Percentiles rank a stretch among this genome's conserved stretches.
Evolutionary conservation across 2,113 vertebrate species (phyloP).

Genomic region (Bothrops jararaca): DNA sequence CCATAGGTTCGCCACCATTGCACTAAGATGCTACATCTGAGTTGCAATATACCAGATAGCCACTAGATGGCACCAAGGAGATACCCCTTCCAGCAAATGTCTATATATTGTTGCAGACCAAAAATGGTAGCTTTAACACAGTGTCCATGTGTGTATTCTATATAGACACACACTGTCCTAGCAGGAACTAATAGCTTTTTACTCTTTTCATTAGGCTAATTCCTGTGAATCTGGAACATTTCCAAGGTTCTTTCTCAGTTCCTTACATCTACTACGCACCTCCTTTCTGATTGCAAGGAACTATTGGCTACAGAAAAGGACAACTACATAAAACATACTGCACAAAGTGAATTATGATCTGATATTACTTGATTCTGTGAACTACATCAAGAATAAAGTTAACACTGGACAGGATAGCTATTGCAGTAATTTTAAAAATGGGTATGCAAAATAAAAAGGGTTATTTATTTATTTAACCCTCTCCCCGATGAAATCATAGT

Average conservation of each 20-base stretch:
- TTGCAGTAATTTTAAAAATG: constrained; percentile 14
- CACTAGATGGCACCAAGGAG: not conserved
- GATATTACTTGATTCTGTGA: constrained; percentile 6
- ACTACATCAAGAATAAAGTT: constrained; percentile 42
- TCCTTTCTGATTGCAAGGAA: not conserved
- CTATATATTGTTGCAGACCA: not conserved
- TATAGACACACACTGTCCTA: too few relatives aligned
- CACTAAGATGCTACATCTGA: not conserved
- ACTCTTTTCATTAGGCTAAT: not conserved
- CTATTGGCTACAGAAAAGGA: not conserved
- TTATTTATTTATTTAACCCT: not conserved
- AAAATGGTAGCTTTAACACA: not conserved
- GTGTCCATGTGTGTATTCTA: not conserved
- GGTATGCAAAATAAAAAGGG: not conserved
- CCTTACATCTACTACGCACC: not conserved
- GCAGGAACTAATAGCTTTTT: not conserved
- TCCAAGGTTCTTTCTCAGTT: not conserved
- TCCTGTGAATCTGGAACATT: not conserved
- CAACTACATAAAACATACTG: constrained; percentile 34
- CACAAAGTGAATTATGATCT: constrained; percentile 29
- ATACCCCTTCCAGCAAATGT: not conserved
- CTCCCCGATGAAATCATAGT: constrained; percentile 4
- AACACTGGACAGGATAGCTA: constrained; percentile 32
- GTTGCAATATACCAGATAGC: not conserved
- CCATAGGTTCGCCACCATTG: not conserved